Base-by-base conservation (phyloP, 2,888 invertebrate genomes). In the Dryadula phaetusa region DNA sequence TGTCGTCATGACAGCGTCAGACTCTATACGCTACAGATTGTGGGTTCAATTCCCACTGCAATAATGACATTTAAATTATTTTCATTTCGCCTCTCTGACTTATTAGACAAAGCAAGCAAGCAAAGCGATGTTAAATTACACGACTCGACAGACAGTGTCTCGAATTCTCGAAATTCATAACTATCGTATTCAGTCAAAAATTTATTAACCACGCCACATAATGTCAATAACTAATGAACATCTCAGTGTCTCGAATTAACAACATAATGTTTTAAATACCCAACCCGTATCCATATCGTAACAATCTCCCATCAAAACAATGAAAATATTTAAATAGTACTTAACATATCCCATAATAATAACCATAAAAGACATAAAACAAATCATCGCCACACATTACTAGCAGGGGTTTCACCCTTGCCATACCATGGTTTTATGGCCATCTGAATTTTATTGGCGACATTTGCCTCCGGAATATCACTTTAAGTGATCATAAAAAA, bases 401-500 rank as follows among this genome's bases (percentile, higher is more conserved):
- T 22, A 16, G 34, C 53, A 52, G 46, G 66, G 65, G 64, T 65
- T 28, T 44, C 47, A 58, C 63, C 70, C 72, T 64, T 49, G 53
- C 42, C 28, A 3, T 32, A 60, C 66, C 67, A 40, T 67, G 74
- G 72, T 78, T 80, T 82, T 82, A 81, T 77, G 78, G 76, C 78
- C 79, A 80, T 83, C 80, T 78, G 78, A 70, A 60, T 84, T 84
- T 84, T 82, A 84, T 84, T 80, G 76, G 72, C 66, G 73, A 72
- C 76, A 76, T 74, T 71, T 69, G 69, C 69, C 60, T 47, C 60
- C 67, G 61, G 64, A 62, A 70, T 70, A 72, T 71, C 66, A 56
- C 61, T 66, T 63, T 37, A 42, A 64, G 61, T 56, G 42, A 63
- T 63, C 44, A 54, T 70, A 68, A 70, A 68, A 66, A 58, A 65